Conservation (phyloP, 2,888 invertebrate genomes). For the Caenorhabditis sp. region DNA sequence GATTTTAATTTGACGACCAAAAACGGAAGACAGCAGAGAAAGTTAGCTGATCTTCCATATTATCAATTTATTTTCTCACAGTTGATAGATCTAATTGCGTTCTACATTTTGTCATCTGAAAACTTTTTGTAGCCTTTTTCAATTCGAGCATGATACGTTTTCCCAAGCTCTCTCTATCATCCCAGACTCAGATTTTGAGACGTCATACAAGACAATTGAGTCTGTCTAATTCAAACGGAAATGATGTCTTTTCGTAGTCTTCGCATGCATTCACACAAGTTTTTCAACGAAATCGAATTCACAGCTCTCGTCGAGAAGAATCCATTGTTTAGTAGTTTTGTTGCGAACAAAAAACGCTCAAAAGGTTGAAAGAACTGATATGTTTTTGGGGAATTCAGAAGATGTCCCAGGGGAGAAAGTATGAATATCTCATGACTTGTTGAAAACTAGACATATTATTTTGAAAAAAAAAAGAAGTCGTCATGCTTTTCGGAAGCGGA, state of each 20-base stretch:
- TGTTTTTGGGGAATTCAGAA: slow-evolving; percentile 16
- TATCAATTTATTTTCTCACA: too few relatives aligned
- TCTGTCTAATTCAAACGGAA: background rate
- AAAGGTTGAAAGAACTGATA: slow-evolving; percentile 29
- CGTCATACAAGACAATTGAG: background rate
- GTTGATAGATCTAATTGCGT: too few relatives aligned
- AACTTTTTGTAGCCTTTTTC: too few relatives aligned
- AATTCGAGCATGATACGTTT: too few relatives aligned
- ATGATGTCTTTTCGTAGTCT: slow-evolving; percentile 27
- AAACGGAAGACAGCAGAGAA: too few relatives aligned
- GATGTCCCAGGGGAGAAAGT: slow-evolving; percentile 5
- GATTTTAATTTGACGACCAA: too few relatives aligned
- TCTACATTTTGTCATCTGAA: too few relatives aligned
- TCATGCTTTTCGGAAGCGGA: background rate
- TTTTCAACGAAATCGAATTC: slow-evolving; percentile 21
- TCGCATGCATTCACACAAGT: background rate
- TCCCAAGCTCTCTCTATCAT: too few relatives aligned
- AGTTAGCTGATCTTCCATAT: too few relatives aligned
- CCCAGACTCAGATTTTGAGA: too few relatives aligned
- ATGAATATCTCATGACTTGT: slow-evolving; percentile 10
- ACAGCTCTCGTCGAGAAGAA: slow-evolving; percentile 7
- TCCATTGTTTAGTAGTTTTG: background rate
- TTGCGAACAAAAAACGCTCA: slow-evolving; percentile 9
- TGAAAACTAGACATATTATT: slow-evolving; percentile 28
- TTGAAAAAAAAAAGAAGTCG: background rate